phyloP scores from a whole-genome alignment of 2,797 vertebrate genomes.

The Sandelia bainsii region DNA sequence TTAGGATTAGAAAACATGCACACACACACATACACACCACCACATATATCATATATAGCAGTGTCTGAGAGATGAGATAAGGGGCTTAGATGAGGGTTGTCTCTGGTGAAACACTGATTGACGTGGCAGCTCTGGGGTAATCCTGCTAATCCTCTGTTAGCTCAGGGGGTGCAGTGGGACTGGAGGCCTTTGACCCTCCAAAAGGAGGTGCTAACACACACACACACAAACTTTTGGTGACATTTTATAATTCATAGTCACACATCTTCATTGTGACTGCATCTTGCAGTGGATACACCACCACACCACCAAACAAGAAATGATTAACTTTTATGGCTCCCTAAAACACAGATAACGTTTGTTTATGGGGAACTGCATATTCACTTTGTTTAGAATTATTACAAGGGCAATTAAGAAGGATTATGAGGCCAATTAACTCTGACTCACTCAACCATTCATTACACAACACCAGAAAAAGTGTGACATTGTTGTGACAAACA shows the following conservation, averaged over 20 bases:
- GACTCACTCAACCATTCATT: slow-evolving; percentile 8
- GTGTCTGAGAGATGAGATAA: slow-evolving; percentile 83
- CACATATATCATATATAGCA: slow-evolving; percentile 64
- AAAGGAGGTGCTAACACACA: slow-evolving; percentile 60
- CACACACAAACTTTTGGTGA: slow-evolving; percentile 37
- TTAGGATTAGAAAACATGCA: slow-evolving; percentile 49
- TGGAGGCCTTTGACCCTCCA: slow-evolving; percentile 71
- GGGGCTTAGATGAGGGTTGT: slow-evolving; percentile 77
- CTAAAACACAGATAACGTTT: slow-evolving; percentile 31
- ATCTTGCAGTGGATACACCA: neutral
- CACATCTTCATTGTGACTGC: slow-evolving; percentile 6
- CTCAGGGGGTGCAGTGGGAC: slow-evolving; percentile 72
- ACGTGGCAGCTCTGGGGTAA: slow-evolving; percentile 81
- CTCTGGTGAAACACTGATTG: slow-evolving; percentile 81
- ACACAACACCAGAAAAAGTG: slow-evolving; percentile 17
- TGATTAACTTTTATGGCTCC: slow-evolving; percentile 58
- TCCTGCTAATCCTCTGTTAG: slow-evolving; percentile 82
- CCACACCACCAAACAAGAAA: neutral
- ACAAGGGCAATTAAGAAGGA: slow-evolving; percentile 35
- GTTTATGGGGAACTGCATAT: slow-evolving; percentile 32
- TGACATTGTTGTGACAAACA: slow-evolving; percentile 54
- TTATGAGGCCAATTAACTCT: slow-evolving; percentile 45
- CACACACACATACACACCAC: slow-evolving; percentile 39
- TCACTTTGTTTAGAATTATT: slow-evolving; percentile 35
- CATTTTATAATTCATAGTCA: slow-evolving; percentile 36